These are phyloP conservation scores for Tetrax tetrax DNA, from an alignment of 2,113 vertebrate species.

Conservation along the genomic window DNA sequence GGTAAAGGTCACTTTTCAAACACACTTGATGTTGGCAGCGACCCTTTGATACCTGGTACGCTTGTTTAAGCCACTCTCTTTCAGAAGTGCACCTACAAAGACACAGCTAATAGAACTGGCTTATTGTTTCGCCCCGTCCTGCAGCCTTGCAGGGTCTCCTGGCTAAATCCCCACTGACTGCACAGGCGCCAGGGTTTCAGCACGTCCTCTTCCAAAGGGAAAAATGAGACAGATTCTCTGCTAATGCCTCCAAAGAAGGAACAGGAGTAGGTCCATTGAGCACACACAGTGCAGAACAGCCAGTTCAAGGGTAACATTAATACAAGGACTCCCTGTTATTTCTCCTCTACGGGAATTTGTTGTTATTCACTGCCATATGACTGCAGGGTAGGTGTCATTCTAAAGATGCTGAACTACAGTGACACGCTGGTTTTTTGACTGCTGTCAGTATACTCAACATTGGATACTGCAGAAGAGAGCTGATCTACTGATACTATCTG, in stretches of 20 bases:
- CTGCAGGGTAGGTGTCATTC: background rate
- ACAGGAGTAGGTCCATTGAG: background rate
- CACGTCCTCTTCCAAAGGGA: background rate
- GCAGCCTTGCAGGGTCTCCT: background rate
- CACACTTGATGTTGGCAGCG: background rate
- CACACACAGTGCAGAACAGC: background rate
- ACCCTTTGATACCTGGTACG: background rate
- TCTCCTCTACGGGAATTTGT: background rate
- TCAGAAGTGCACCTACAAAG: background rate
- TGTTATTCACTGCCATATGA: background rate
- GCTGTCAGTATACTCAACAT: background rate
- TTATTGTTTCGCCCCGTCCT: background rate
- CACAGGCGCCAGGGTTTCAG: background rate
- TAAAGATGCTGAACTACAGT: background rate
- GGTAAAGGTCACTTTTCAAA: background rate
- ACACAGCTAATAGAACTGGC: background rate
- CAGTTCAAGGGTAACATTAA: background rate
- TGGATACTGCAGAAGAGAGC: background rate
- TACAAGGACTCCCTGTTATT: background rate
- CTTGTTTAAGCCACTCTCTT: background rate
- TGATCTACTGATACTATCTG: background rate
- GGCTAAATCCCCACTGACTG: fast-evolving
- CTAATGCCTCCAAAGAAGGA: background rate
- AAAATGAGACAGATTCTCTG: background rate
- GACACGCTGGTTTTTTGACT: background rate